A percentile compares a stretch with the other conserved stretches of the same genome.
These are phyloP conservation scores for Cryptotis parvus DNA, from an alignment of 2,113 vertebrate genomes.

Conservation along the genomic window DNA sequence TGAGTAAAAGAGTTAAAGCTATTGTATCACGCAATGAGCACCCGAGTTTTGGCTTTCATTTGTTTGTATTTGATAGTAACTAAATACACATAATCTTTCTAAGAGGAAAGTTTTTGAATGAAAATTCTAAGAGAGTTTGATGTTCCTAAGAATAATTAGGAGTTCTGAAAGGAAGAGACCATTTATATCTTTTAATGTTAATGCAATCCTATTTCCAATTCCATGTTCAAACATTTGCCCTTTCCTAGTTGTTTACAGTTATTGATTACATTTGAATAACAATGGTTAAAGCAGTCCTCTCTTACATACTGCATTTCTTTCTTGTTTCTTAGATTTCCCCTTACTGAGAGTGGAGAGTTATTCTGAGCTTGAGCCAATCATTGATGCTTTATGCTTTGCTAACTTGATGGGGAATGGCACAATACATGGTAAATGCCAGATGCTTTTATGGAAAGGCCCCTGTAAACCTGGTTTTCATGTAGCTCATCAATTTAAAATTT, in stretches of 20 bases:
- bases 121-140: neutral
- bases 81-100: neutral
- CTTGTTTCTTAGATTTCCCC: neutral
- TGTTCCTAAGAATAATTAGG: conserved; percentile 2
- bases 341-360: neutral
- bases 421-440: conserved; percentile 34
- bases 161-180: neutral
- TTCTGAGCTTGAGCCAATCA: neutral
- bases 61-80: neutral
- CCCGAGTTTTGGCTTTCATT: neutral
- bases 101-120: neutral
- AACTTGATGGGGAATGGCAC: neutral
- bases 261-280: conserved; percentile 47
- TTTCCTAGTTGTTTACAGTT: conserved; percentile 5
- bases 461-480: conserved; percentile 20
- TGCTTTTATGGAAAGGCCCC: conserved; percentile 8
- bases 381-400: neutral
- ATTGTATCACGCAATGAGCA: neutral
- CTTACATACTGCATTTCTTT: neutral
- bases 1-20: neutral
- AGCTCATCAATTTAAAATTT: conserved; percentile 20
- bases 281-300: neutral
- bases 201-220: neutral
- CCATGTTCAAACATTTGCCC: conserved; percentile 32
- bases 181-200: conserved; percentile 14